Conservation (phyloP, 2,113 vertebrate genomes). For the Oncorhynchus keta region DNA sequence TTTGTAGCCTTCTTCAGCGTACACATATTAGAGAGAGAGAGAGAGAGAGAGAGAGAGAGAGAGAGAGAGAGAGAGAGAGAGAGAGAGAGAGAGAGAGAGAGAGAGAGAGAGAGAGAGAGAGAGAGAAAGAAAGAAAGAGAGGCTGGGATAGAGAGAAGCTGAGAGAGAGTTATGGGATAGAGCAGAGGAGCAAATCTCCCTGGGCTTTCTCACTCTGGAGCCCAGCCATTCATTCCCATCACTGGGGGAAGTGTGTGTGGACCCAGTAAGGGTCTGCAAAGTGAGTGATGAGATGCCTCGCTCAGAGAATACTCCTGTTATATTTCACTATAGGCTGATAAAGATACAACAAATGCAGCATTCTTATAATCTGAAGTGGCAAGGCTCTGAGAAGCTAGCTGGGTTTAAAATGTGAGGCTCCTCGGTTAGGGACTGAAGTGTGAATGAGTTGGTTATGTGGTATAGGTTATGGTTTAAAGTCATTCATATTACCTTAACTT, state of each 20-base stretch:
- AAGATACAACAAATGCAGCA: not conserved
- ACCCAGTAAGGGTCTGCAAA: not conserved
- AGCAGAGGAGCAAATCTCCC: conserved; percentile 54
- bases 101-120: conserved; percentile 15
- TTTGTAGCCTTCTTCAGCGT: too few species aligned
- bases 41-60: conserved; percentile 12
- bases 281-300: conserved; percentile 28
- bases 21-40: not conserved
- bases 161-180: conserved; percentile 44
- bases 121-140: not conserved
- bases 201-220: conserved; percentile 29
- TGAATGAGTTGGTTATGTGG: not conserved
- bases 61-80: conserved; percentile 3
- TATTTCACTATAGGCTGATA: conserved; percentile 31
- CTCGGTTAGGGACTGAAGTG: not conserved
- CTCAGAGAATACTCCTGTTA: conserved; percentile 16
- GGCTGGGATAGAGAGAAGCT: not conserved
- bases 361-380: not conserved
- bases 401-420: not conserved
- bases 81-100: conserved; percentile 15
- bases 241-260: conserved; percentile 24
- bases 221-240: conserved; percentile 57
- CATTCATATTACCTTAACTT: not conserved
- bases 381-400: not conserved
- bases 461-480: not conserved